A percentile compares a stretch with the other conserved stretches of the same genome.
These are phyloP conservation scores for Gallinago solitaria DNA, from an alignment of 2,797 vertebrate genomes.

Conservation along the genomic window DNA sequence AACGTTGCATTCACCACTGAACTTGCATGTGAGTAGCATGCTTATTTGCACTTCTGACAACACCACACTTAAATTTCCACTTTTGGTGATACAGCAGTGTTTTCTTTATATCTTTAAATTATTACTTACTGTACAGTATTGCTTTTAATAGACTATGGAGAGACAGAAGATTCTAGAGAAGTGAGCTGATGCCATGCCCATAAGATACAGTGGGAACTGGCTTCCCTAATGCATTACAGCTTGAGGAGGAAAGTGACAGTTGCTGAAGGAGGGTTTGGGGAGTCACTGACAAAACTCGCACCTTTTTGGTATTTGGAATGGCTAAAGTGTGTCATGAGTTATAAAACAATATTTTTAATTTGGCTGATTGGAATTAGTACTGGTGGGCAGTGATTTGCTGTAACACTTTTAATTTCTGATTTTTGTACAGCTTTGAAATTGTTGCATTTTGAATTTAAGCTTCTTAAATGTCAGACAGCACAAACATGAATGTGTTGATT, in stretches of 20 bases:
- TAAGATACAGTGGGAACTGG: not conserved
- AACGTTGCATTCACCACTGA: not conserved
- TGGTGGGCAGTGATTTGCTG: not conserved
- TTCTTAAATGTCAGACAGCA: not conserved
- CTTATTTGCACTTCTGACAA: not conserved
- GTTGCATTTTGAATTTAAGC: not conserved
- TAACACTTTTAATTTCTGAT: not conserved
- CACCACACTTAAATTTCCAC: not conserved
- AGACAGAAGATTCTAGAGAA: not conserved
- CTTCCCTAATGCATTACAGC: not conserved
- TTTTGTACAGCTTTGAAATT: not conserved
- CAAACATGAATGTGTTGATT: not conserved
- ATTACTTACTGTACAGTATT: not conserved
- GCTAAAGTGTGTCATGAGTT: not conserved
- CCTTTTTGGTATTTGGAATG: not conserved
- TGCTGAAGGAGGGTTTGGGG: not conserved
- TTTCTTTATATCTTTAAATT: not conserved
- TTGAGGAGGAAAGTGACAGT: not conserved
- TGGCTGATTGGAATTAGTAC: not conserved
- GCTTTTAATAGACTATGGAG: not conserved
- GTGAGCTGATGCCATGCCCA: not conserved
- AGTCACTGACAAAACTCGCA: not conserved
- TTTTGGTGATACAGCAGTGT: not conserved
- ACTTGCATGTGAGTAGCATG: fast-evolving
- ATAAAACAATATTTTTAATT: not conserved